Evolutionary conservation across 2,113 vertebrate genomes (phyloP).

Genomic region (Todiramphus chloris): DNA sequence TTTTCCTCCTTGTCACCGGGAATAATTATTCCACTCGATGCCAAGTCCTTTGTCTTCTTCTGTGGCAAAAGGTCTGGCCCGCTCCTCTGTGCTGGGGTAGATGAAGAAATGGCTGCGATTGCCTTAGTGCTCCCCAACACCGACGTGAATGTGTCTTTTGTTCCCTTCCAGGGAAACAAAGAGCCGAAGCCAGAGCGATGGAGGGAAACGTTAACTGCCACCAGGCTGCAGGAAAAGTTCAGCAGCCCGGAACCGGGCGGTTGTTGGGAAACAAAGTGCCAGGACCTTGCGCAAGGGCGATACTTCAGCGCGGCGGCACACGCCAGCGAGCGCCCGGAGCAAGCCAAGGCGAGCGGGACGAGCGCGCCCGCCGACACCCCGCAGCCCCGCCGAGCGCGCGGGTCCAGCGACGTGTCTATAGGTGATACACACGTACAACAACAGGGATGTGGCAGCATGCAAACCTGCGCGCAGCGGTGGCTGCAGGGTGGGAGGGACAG

Average conservation of each 20-base stretch:
- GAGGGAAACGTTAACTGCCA: neutral
- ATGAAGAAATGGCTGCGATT: neutral
- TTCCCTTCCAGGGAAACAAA: constrained; percentile 43
- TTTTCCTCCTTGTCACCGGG: neutral
- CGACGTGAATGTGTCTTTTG: constrained; percentile 11
- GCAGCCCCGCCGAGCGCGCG: rapidly evolving
- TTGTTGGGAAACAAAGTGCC: neutral
- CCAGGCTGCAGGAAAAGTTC: constrained; percentile 52
- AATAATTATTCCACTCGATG: neutral
- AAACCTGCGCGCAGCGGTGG: neutral
- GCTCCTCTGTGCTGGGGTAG: neutral
- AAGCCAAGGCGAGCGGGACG: neutral
- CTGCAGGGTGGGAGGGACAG: neutral
- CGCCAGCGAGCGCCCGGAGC: neutral
- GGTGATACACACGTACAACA: neutral
- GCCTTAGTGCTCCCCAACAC: neutral
- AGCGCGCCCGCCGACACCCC: neutral
- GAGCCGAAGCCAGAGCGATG: neutral
- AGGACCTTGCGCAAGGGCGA: neutral
- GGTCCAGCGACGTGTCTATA: rapidly evolving
- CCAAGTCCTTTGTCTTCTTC: neutral
- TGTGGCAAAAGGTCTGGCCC: neutral
- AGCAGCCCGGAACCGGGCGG: constrained; percentile 26
- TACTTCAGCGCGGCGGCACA: neutral
- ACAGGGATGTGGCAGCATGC: neutral